phyloP scores from a whole-genome alignment of 2,888 invertebrate species.

The Fragum fragum region DNA sequence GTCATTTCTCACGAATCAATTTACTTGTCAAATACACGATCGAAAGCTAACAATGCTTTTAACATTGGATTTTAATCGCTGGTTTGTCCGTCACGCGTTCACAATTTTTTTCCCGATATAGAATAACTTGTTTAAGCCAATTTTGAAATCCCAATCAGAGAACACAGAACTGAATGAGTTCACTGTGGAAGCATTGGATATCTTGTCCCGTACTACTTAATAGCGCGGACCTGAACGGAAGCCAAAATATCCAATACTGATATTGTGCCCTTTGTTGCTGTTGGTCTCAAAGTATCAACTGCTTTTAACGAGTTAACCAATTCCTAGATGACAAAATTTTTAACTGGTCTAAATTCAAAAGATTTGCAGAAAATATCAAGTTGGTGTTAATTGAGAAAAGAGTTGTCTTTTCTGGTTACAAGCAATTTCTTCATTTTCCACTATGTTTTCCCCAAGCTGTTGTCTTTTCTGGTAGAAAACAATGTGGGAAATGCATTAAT shows the following conservation, averaged over 20 bases:
- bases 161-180: background rate
- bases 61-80: constrained; percentile 1
- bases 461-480: no score
- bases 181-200: constrained; percentile 14
- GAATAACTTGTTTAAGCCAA: background rate
- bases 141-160: background rate
- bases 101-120: background rate
- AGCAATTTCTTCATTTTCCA: no score
- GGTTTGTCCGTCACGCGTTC: background rate
- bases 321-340: no score
- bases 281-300: no score
- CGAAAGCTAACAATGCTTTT: constrained; percentile 7
- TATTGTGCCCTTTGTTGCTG: no score
- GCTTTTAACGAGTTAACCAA: no score
- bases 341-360: no score
- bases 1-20: constrained; percentile 19
- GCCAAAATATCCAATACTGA: background rate
- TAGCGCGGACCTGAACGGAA: constrained; percentile 13
- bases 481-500: no score
- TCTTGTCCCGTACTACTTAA: background rate
- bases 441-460: no score
- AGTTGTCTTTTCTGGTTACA: no score
- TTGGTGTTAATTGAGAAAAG: no score
- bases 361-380: no score
- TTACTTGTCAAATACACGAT: constrained; percentile 8